Conservation (phyloP, 1,140 invertebrate genomes). For the Hyposmocoma kahamanoa region DNA sequence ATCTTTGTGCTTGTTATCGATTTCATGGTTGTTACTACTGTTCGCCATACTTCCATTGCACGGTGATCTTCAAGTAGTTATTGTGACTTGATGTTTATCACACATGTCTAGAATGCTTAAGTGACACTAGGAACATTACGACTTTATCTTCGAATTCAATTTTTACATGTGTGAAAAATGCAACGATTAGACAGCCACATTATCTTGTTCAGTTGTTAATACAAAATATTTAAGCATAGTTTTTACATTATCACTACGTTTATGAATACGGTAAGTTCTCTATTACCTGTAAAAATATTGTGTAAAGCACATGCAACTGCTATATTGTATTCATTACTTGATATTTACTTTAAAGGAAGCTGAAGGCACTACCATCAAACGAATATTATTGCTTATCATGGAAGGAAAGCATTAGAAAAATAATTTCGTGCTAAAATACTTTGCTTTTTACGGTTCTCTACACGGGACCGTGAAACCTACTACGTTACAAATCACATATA, state of each 20-base stretch:
- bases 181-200: constrained; percentile 68
- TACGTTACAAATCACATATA: constrained; percentile 38
- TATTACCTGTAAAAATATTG: constrained; percentile 70
- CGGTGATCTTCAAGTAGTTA: too few relatives aligned
- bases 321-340: constrained; percentile 51
- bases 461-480: constrained; percentile 32
- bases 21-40: constrained; percentile 36
- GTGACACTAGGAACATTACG: constrained; percentile 66
- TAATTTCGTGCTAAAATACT: constrained; percentile 51
- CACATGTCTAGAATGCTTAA: constrained; percentile 54
- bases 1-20: constrained; percentile 48
- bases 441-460: constrained; percentile 44
- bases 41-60: too few relatives aligned
- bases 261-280: constrained; percentile 67
- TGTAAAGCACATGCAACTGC: constrained; percentile 65
- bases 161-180: constrained; percentile 62
- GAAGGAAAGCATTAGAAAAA: constrained; percentile 65
- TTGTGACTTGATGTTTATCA: constrained; percentile 25
- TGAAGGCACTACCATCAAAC: constrained; percentile 71
- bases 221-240: constrained; percentile 61
- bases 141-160: constrained; percentile 41
- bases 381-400: constrained; percentile 62
- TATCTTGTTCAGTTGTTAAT: constrained; percentile 52
- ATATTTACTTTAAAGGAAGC: constrained; percentile 58
- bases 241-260: constrained; percentile 61